Percentiles rank a stretch among this genome's conserved stretches.
phyloP scores from a whole-genome alignment of 2,797 vertebrate species.

The Stomatorhinus walkeri region DNA sequence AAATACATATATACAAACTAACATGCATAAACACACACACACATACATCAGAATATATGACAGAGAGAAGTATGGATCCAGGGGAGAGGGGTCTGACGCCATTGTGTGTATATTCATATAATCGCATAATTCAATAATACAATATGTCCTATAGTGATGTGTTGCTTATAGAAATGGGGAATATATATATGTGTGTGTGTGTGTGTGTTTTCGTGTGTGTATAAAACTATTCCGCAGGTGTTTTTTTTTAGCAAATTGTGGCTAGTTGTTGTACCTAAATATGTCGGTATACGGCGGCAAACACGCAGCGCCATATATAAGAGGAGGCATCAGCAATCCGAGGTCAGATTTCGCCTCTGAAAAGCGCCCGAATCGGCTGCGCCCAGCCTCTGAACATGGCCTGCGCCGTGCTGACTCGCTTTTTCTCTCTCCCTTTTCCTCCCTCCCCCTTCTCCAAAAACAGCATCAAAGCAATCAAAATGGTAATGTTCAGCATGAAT shows the following conservation, averaged over 20 bases:
- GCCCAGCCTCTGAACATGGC: conserved; percentile 59
- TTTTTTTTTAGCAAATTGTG: background rate
- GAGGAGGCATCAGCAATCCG: background rate
- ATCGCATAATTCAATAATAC: background rate
- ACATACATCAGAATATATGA: background rate
- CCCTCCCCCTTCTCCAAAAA: conserved; percentile 59
- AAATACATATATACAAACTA: background rate
- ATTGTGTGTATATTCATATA: background rate
- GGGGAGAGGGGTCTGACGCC: background rate
- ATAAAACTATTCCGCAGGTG: background rate
- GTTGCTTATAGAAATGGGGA: background rate
- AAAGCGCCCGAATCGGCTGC: conserved; percentile 45
- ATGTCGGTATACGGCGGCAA: background rate
- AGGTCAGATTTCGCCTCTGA: background rate
- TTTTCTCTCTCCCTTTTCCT: conserved; percentile 49
- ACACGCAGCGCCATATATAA: background rate
- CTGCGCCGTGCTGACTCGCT: conserved; percentile 61
- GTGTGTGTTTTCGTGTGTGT: background rate
- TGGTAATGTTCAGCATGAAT: conserved; percentile 69
- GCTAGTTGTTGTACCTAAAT: background rate
- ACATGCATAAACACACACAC: background rate
- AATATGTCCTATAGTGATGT: background rate
- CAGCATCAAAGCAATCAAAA: conserved; percentile 76
- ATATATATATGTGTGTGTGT: too few species aligned
- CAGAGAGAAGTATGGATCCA: background rate